Evolutionary conservation across 1,140 invertebrate genomes (phyloP), one percentile per base, ranked within the genome.

Genomic region (Chironomus striatipennis): DNA sequence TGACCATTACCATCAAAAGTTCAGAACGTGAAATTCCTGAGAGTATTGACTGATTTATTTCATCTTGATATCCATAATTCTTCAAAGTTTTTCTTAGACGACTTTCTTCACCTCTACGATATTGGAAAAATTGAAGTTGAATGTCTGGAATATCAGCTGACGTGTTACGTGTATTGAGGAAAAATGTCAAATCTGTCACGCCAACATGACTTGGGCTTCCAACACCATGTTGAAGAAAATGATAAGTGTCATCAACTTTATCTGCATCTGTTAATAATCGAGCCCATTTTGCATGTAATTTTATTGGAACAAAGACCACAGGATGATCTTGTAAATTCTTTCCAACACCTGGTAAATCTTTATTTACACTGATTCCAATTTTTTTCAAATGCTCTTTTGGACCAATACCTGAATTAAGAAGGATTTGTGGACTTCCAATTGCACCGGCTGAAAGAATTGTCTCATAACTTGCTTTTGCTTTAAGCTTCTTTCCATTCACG

Each of bases 371-470:
- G 34, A 91, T 88, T 18, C 85, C 85, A 34, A 87, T 78, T 75
- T 87, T 82, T 42, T 86, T 77, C 2, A 96, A 79, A 77, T 93
- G 88, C 20, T 87, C 79, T 74, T 84, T 85, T 7, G 90, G 90
- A 21, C 91, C 91, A 47, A 93, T 86, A 15, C 91, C 91, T 20
- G 90, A 91, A 0, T 92, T 78, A 86, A 92, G 89, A 7, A 93
- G 77, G 12, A 93, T 77, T 78, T 90, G 85, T 0, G 90, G 89
- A 65, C 86, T 86, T 57, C 84, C 84, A 74, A 81, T 85, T 74
- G 80, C 83, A 74, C 90, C 91, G 8, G 85, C 87, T 0, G 88
- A 88, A 15, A 92, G 34, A 73, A 91, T 86, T 0, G 89, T 84
- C 81, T 90, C 89, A 77, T 87, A 86, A 57, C 83, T 84, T 2